These are phyloP conservation scores for Cryptoleucopteryx plumbea DNA, from an alignment of 2,113 vertebrate genomes.

Conservation along the genomic window DNA sequence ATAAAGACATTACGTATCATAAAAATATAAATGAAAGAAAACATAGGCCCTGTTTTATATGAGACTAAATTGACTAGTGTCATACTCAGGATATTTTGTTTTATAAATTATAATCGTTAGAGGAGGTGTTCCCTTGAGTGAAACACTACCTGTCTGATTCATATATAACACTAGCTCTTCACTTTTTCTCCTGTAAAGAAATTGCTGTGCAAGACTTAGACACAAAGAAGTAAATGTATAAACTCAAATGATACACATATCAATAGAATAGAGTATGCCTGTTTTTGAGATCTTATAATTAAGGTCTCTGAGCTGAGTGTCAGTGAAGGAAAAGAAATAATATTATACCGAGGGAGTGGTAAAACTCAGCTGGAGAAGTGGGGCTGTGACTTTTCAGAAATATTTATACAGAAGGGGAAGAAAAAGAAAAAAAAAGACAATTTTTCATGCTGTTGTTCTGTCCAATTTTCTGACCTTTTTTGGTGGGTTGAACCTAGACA, in stretches of 20 bases:
- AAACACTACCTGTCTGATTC: constrained; percentile 58
- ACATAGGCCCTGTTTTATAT: constrained; percentile 70
- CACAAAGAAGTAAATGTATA: not conserved
- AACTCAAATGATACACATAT: not conserved
- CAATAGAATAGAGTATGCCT: not conserved
- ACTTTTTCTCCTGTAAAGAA: not conserved
- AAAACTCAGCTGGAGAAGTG: not conserved
- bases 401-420: not conserved
- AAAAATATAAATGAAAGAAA: constrained; percentile 83
- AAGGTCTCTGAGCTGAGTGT: not conserved
- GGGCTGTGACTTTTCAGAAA: not conserved
- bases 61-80: constrained; percentile 74
- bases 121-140: constrained; percentile 57
- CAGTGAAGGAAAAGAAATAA: not conserved
- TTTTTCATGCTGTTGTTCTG: not conserved
- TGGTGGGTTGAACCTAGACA: not conserved
- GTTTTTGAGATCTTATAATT: not conserved
- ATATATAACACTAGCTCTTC: not conserved
- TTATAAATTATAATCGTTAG: constrained; percentile 72
- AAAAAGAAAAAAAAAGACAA: fast-evolving
- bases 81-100: constrained; percentile 74
- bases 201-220: not conserved
- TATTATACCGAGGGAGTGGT: not conserved
- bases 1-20: constrained; percentile 81
- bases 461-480: not conserved